A percentile compares a stretch with the other conserved stretches of the same genome.
phyloP scores from a whole-genome alignment of 2,113 vertebrate genomes.

The Micronycteris hirsuta region DNA sequence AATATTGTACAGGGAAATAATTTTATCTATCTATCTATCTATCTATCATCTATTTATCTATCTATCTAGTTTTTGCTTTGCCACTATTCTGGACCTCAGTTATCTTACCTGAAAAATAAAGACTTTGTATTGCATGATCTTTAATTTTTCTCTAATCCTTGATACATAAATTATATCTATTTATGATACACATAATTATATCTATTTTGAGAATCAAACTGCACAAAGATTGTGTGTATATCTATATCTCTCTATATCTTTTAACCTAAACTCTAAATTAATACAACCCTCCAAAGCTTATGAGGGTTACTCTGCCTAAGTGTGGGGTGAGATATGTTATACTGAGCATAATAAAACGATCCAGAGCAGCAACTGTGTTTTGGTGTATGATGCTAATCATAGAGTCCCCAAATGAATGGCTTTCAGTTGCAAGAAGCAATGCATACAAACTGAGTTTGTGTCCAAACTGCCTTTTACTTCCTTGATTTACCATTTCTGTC shows the following conservation, averaged over 20 bases:
- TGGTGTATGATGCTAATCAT: background rate
- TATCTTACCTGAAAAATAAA: background rate
- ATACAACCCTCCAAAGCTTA: background rate
- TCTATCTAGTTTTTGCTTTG: background rate
- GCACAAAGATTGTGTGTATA: background rate
- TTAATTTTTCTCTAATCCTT: background rate
- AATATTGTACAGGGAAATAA: background rate
- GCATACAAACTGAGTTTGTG: background rate
- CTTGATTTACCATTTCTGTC: background rate
- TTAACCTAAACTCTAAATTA: background rate
- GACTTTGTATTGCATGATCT: background rate
- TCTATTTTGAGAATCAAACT: constrained; percentile 1
- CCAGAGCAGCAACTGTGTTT: background rate
- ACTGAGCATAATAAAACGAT: background rate
- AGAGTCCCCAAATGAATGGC: background rate
- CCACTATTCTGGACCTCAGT: background rate
- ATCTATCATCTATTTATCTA: too few species aligned
- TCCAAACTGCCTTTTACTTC: background rate
- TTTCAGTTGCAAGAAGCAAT: background rate
- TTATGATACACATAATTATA: background rate
- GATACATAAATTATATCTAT: background rate
- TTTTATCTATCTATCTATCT: background rate
- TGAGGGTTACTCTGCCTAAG: background rate
- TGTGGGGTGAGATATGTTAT: background rate
- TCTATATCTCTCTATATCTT: background rate